These are phyloP conservation scores for Paedocypris micromegethes DNA, from an alignment of 2,797 vertebrate species.

Conservation along the genomic window DNA sequence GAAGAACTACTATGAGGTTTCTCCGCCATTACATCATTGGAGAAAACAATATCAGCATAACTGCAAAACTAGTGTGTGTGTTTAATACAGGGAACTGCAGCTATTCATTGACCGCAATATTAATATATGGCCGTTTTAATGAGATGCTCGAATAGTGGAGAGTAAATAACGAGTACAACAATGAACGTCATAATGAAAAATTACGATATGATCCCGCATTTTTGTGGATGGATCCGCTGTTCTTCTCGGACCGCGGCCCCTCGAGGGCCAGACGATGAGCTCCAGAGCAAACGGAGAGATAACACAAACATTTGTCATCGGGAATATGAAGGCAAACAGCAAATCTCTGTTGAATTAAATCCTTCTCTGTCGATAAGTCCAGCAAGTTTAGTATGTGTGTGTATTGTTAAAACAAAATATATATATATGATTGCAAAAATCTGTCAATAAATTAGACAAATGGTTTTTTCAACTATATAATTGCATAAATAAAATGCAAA, in stretches of 20 bases:
- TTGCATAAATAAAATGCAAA: too few relatives aligned
- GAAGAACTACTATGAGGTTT: slow-evolving; percentile 10
- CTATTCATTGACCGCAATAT: slow-evolving; percentile 40
- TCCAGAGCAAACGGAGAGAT: slow-evolving; percentile 15
- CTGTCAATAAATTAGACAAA: too few relatives aligned
- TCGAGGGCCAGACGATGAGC: slow-evolving; percentile 8
- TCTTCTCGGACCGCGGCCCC: slow-evolving; percentile 2
- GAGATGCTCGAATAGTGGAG: slow-evolving; percentile 9
- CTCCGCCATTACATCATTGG: slow-evolving; percentile 18
- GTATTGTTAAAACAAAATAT: neutral
- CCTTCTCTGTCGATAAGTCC: slow-evolving; percentile 5
- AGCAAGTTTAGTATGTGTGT: neutral
- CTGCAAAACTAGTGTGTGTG: slow-evolving; percentile 7
- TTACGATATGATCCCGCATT: slow-evolving; percentile 17
- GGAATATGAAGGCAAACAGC: slow-evolving; percentile 28
- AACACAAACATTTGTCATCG: slow-evolving; percentile 27
- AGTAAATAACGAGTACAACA: slow-evolving; percentile 2
- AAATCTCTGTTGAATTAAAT: slow-evolving; percentile 28
- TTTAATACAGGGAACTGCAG: slow-evolving; percentile 17
- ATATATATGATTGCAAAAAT: too few relatives aligned
- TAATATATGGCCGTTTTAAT: slow-evolving; percentile 41
- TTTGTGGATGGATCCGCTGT: slow-evolving; percentile 30
- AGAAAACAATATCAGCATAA: slow-evolving; percentile 7
- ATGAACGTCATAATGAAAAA: neutral
- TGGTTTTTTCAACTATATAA: too few relatives aligned